Conservation (phyloP, 1,140 invertebrate species). For the Copidosoma floridanum region DNA sequence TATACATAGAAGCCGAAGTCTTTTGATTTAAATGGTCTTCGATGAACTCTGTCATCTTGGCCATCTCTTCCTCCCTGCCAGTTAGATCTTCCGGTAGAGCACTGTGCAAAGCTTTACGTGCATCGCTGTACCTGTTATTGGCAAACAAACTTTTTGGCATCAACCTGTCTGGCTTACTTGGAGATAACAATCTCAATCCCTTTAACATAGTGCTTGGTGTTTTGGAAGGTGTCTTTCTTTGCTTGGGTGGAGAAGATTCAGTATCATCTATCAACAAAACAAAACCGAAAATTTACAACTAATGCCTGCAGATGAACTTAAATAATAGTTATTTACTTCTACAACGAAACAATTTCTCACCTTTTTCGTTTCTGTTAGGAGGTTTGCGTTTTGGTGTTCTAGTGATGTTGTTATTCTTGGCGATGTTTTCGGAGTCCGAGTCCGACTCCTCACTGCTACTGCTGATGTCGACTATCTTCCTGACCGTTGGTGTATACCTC, state of each 20-base stretch:
- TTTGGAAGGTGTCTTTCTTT: constrained; percentile 31
- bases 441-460: constrained; percentile 48
- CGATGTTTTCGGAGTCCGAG: constrained; percentile 41
- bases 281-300: background rate
- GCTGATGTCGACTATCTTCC: constrained; percentile 46
- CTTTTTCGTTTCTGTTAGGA: constrained; percentile 21
- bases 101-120: constrained; percentile 69
- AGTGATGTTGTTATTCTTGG: constrained; percentile 9
- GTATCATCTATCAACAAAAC: constrained; percentile 16
- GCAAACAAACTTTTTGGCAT: constrained; percentile 40
- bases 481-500: constrained; percentile 39
- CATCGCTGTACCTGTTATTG: constrained; percentile 57
- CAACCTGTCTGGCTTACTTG: constrained; percentile 26
- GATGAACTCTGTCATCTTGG: constrained; percentile 71
- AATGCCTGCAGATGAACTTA: too few relatives aligned
- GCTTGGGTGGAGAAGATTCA: constrained; percentile 38
- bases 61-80: constrained; percentile 76
- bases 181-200: constrained; percentile 32
- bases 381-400: constrained; percentile 4
- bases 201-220: constrained; percentile 40
- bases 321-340: too few relatives aligned
- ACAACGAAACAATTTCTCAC: constrained; percentile 14
- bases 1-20: constrained; percentile 80
- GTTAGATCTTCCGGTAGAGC: constrained; percentile 67
- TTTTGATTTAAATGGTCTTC: constrained; percentile 63